phyloP scores from a whole-genome alignment of 2,113 vertebrate genomes.

The Vicugna pacos region DNA sequence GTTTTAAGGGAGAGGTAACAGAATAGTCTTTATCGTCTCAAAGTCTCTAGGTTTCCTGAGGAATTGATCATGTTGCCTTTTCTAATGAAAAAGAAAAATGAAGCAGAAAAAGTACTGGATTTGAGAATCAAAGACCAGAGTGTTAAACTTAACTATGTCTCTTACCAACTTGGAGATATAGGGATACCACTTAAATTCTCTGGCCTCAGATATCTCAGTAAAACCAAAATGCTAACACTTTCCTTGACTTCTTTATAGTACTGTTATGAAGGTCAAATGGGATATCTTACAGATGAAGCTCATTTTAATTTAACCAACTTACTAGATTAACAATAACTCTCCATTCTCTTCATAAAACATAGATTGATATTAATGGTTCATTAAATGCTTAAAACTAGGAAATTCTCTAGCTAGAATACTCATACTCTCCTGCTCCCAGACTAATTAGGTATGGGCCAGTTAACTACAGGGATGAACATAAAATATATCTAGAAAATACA shows the following conservation, averaged over 20 bases:
- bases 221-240: conserved; percentile 41
- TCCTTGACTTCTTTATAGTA: not conserved
- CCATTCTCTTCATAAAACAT: conserved; percentile 37
- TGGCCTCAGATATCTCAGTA: not conserved
- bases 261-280: not conserved
- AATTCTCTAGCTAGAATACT: conserved; percentile 38
- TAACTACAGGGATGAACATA: not conserved
- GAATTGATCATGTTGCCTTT: conserved; percentile 24
- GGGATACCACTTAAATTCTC: conserved; percentile 9
- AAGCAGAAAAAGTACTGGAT: conserved; percentile 24
- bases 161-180: conserved; percentile 16
- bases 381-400: conserved; percentile 8
- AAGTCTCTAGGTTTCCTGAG: not conserved
- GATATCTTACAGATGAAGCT: not conserved
- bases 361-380: not conserved
- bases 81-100: not conserved
- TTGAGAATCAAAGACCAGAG: conserved; percentile 19
- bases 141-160: conserved; percentile 3
- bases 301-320: conserved; percentile 37
- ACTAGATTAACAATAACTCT: conserved; percentile 17
- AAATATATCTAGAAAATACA: not conserved
- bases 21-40: conserved; percentile 4
- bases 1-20: conserved; percentile 24
- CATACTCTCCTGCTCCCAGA: not conserved
- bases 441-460: not conserved